phyloP scores from a whole-genome alignment of 2,113 vertebrate species.

The Aspiorhynchus laticeps region DNA sequence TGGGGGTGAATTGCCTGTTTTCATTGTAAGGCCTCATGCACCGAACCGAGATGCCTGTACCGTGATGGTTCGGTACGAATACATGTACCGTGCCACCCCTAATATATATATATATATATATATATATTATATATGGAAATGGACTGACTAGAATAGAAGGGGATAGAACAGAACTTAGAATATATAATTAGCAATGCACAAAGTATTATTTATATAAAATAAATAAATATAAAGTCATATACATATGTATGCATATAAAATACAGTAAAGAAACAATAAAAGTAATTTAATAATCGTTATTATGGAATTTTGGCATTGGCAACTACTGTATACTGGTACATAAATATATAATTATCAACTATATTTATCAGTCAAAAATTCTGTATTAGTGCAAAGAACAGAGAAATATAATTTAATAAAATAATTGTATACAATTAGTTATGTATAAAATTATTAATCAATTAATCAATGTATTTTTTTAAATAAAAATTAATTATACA shows the following conservation, averaged over 20 bases:
- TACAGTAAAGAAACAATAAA: too few relatives aligned
- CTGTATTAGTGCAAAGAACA: not conserved
- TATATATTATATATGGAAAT: not conserved
- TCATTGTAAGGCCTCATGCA: too few relatives aligned
- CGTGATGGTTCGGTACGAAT: too few relatives aligned
- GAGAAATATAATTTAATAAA: not conserved
- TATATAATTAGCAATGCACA: not conserved
- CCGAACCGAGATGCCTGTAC: too few relatives aligned
- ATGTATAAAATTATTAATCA: too few relatives aligned
- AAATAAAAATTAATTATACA: too few relatives aligned
- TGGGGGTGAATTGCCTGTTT: too few relatives aligned
- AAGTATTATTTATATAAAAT: constrained; percentile 6
- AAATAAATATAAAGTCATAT: not conserved
- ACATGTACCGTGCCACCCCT: too few relatives aligned
- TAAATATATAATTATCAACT: not conserved
- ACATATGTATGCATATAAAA: not conserved
- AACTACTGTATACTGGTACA: not conserved
- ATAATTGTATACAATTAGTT: too few relatives aligned
- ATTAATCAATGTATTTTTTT: not conserved
- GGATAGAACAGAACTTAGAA: too few relatives aligned
- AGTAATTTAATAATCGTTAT: not conserved
- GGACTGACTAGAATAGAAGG: not conserved
- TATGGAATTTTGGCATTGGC: not conserved
- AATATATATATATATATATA: too few relatives aligned
- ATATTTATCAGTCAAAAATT: not conserved